Evolutionary conservation across 2,888 invertebrate species (phyloP).

Genomic region (Drosophila anomalipes): DNA sequence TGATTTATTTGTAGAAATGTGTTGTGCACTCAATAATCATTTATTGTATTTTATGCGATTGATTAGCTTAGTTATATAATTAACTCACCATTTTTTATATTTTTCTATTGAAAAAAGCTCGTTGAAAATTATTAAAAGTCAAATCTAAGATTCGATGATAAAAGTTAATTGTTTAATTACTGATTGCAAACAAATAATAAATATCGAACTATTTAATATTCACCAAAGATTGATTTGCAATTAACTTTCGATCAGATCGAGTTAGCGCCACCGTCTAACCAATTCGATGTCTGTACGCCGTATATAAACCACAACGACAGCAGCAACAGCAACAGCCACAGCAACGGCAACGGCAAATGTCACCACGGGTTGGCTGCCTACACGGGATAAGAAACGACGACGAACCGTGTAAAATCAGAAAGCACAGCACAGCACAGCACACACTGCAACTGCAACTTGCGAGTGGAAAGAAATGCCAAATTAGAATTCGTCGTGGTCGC

Average conservation of each 20-base stretch:
- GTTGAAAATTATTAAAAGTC: neutral
- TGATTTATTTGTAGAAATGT: constrained; percentile 51
- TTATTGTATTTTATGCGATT: neutral
- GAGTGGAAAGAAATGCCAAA: constrained; percentile 60
- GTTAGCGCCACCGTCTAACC: constrained; percentile 66
- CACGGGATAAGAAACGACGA: constrained; percentile 41
- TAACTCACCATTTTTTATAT: constrained; percentile 59
- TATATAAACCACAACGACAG: constrained; percentile 49
- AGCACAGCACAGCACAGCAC: constrained; percentile 23
- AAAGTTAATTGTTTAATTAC: neutral
- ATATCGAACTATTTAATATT: constrained; percentile 10
- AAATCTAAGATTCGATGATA: constrained; percentile 2
- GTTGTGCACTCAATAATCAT: constrained; percentile 20
- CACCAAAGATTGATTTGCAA: constrained; percentile 71
- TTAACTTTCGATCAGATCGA: constrained; percentile 81
- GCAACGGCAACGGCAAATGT: constrained; percentile 42
- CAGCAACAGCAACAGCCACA: constrained; percentile 26
- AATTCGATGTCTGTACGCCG: constrained; percentile 46
- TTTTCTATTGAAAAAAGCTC: neutral
- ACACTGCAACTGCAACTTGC: constrained; percentile 31
- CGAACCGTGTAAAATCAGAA: constrained; percentile 37
- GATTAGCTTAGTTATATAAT: constrained; percentile 1
- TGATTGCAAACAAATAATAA: neutral
- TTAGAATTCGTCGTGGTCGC: constrained; percentile 22
- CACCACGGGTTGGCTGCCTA: constrained; percentile 36